phyloP scores from a whole-genome alignment of 2,888 invertebrate genomes.

The Sesamia inferens region DNA sequence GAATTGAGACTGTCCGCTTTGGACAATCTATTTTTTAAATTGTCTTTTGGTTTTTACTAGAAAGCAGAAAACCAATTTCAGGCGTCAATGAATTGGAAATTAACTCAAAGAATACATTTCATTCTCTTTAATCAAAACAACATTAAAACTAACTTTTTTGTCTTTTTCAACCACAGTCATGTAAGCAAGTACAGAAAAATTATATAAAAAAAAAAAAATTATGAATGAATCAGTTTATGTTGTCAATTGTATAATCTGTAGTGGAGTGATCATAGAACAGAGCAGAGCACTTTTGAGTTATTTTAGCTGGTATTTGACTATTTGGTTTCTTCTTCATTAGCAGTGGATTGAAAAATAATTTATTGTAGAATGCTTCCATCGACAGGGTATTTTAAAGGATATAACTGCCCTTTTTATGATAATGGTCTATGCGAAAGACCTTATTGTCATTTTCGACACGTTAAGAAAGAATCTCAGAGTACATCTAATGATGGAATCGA shows the following conservation, averaged over 20 bases:
- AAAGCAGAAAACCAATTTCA: not conserved
- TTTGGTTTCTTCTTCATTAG: conserved; percentile 46
- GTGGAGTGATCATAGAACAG: too few relatives aligned
- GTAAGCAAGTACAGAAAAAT: not conserved
- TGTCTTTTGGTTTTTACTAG: not conserved
- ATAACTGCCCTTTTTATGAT: conserved; percentile 96
- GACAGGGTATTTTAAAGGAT: conserved; percentile 96
- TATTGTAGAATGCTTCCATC: conserved; percentile 94
- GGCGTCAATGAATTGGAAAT: not conserved
- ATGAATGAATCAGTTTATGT: conserved; percentile 19
- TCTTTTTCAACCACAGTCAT: not conserved
- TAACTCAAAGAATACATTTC: not conserved
- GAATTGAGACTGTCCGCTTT: not conserved
- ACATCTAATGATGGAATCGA: conserved; percentile 82
- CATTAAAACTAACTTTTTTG: not conserved
- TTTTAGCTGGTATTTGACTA: conserved; percentile 60
- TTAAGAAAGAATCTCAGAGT: conserved; percentile 91
- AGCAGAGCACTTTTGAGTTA: conserved; percentile 8
- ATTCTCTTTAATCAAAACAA: not conserved
- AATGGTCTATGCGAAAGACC: conserved; percentile 95
- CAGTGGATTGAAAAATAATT: conserved; percentile 35
- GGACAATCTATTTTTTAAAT: not conserved
- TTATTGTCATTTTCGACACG: conserved; percentile 97
- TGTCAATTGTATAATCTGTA: conserved; percentile 4
- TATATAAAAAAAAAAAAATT: not conserved